Evolutionary conservation across 2,797 vertebrate species (phyloP), one percentile per base, ranked within the genome.

Genomic region (Halcyon chelicuti): DNA sequence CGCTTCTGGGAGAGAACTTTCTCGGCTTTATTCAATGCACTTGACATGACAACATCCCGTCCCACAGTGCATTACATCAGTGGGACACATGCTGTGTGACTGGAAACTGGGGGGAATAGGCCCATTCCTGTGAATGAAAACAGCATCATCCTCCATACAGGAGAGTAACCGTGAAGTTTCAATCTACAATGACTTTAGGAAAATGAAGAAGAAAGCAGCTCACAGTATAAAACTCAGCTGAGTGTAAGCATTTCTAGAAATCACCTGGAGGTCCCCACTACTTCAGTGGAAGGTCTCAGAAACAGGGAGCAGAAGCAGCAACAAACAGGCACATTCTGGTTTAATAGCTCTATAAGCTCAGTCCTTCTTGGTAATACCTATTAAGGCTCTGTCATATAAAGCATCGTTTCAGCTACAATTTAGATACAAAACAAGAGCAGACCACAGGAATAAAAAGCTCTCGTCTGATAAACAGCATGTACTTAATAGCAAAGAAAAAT

Each of bases 21-120:
- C 44, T 13, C 33, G 9, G 0, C 25, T 9, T 37, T 6, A 17
- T 5, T 25, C 35, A 10, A 7, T 2, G 20, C 55, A 3, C 22
- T 29, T 9, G 29, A 21, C 16, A 5, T 0, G 4, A 10, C 31
- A 29, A 20, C 25, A 9, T 16, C 25, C 47, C 0, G 0, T 23
- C 28, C 16, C 42, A 0, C 23, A 3, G 10, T 6, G 13, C 26
- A 31, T 40, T 4, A 2, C 4, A 1, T 12, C 46, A 44, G 11
- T 1, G 21, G 70, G 44, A 52, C 40, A 4, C 25, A 2, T 2
- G 1, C 33, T 39, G 55, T 5, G 0, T 3, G 26, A 15, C 5
- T 6, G 15, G 49, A 35, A 49, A 4, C 40, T 1, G 18, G 42
- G 31, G 52, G 18, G 31, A n/a, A 23, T 1, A 16, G 9, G 51